These are phyloP conservation scores for Hedya salicella DNA, from an alignment of 2,888 invertebrate species.

Conservation along the genomic window DNA sequence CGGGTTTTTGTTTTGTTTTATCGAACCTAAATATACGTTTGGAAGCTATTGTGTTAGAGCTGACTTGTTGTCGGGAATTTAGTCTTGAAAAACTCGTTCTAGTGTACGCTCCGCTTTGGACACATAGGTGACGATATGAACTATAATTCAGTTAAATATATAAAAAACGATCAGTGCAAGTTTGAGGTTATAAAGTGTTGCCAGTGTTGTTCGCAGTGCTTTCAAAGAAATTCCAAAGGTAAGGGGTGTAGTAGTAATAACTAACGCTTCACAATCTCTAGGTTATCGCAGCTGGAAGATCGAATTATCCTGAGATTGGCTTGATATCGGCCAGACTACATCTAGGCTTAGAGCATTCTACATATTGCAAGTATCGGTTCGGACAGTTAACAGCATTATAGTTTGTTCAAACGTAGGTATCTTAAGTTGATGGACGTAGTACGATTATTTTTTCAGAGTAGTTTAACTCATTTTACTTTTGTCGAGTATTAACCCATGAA, in stretches of 20 bases:
- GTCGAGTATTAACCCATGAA: too few relatives aligned
- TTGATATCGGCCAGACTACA: slow-evolving; percentile 20
- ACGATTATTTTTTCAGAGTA: too few relatives aligned
- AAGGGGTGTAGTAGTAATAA: slow-evolving; percentile 22
- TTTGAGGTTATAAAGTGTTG: slow-evolving; percentile 22
- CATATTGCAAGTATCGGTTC: slow-evolving; percentile 5
- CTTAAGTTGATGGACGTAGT: not conserved
- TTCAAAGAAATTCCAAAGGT: slow-evolving; percentile 26
- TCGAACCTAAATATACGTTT: slow-evolving; percentile 81
- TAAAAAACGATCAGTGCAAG: not conserved
- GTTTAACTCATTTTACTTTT: too few relatives aligned
- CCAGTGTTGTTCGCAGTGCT: slow-evolving; percentile 13
- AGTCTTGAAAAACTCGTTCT: slow-evolving; percentile 81
- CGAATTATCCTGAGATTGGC: slow-evolving; percentile 40
- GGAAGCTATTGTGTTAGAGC: slow-evolving; percentile 76
- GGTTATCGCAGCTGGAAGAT: slow-evolving; percentile 21
- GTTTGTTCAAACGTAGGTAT: slow-evolving; percentile 10
- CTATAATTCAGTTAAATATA: slow-evolving; percentile 14
- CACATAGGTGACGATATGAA: slow-evolving; percentile 44
- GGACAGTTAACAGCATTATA: not conserved
- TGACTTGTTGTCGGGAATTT: slow-evolving; percentile 70
- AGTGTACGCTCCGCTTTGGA: slow-evolving; percentile 70
- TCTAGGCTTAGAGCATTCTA: slow-evolving; percentile 25
- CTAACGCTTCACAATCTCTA: slow-evolving; percentile 20
- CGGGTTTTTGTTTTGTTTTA: slow-evolving; percentile 78